Evolutionary conservation across 2,797 vertebrate genomes (phyloP), one percentile per base, ranked within the genome.

Genomic region (Calcarius lapponicus): DNA sequence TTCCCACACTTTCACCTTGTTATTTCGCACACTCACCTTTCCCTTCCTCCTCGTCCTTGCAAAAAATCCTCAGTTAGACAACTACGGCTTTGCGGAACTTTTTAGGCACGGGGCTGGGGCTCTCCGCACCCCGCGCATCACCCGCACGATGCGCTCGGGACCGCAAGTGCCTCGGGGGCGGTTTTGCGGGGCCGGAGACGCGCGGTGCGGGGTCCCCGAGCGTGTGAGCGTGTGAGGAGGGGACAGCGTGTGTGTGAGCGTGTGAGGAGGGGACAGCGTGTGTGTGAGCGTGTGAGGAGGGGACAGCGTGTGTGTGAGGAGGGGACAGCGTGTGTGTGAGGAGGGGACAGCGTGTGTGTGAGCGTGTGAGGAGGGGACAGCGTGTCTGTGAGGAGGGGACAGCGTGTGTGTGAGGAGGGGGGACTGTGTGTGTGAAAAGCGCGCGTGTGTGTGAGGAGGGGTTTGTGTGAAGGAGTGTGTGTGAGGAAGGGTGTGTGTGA

Each of bases 171-270:
- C 32, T 9, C 22, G 18, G 43, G 24, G 17, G 2, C 1, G 28
- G 4, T 3, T 66, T 8, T 24, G 70, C 21, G n/a, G 24, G 8
- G n/a, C 13, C 8, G 24, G 36, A 14, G 48, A 6, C 16, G 18
- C 0, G 19, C 17, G 26, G 28, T 2, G 64, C 17, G 17, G 50
- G 14, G 16, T 36, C 10, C 7, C 13, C 1, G n/a, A 3, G 36
- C 4, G 9, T 13, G 28, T 2, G 66, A 38, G 47, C 5, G 43
- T 29, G n/a, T 6, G 34, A 31, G 38, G 28, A 43, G 32, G 7
- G 51, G 17, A 17, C 15, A 24, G 45, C 13, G 31, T 14, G 31
- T 14, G 43, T 16, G 51, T 18, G 36, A 43, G 38, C n/a, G n/a
- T n/a, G n/a, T n/a, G 38, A 38, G 38, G 7, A 28, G 18, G 3